Conservation (phyloP, 2,113 vertebrate genomes). For the Notiomystis cincta region DNA sequence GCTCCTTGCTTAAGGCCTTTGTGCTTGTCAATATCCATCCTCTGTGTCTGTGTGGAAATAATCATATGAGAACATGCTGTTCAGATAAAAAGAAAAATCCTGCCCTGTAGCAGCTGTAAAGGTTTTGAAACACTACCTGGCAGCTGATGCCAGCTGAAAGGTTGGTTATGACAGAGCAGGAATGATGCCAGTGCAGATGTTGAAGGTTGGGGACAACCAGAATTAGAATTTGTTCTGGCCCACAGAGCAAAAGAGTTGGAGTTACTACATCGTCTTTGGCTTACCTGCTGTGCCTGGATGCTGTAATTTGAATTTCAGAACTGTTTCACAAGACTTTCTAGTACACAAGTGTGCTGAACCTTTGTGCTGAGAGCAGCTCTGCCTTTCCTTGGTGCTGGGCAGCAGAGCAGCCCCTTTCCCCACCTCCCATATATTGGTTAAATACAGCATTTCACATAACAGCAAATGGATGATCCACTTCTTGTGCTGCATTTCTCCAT, state of each 20-base stretch:
- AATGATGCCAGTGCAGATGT: neutral
- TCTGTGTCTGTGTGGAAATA: neutral
- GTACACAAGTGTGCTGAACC: neutral
- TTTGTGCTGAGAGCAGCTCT: neutral
- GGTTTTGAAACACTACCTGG: neutral
- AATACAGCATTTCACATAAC: neutral
- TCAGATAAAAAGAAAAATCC: neutral
- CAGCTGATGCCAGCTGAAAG: neutral
- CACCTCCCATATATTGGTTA: neutral
- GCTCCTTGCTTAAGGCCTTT: neutral
- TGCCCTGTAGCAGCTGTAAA: neutral
- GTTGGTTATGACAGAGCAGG: neutral
- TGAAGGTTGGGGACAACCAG: neutral
- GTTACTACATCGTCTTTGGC: neutral
- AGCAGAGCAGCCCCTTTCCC: neutral
- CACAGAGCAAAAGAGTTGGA: neutral
- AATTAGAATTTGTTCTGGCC: neutral
- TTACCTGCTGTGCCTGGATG: neutral
- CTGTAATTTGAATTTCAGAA: neutral
- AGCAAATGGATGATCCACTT: neutral
- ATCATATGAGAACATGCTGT: neutral
- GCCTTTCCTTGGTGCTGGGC: neutral
- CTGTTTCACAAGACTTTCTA: neutral
- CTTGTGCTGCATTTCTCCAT: neutral
- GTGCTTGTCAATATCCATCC: neutral